A percentile compares a stretch with the other conserved stretches of the same genome.
Evolutionary conservation across 2,113 vertebrate species (phyloP).

Genomic region (Delphinapterus leucas): DNA sequence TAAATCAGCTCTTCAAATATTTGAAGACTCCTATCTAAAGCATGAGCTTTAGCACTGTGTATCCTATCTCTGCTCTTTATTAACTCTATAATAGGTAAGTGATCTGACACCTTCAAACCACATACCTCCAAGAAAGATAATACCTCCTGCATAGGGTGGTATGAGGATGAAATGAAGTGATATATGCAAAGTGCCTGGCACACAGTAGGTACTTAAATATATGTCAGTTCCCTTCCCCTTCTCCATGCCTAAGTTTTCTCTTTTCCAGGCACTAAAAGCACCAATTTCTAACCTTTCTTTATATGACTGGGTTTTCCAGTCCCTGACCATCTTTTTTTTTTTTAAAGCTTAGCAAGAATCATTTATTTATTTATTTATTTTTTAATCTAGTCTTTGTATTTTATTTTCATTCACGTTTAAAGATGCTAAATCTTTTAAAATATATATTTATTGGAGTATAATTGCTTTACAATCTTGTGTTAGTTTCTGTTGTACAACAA

Average conservation of each 20-base stretch:
- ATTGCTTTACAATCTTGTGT: no score
- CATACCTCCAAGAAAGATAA: neutral
- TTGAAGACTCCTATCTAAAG: constrained; percentile 4
- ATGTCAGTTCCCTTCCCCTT: neutral
- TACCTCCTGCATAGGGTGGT: neutral
- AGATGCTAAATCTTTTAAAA: no score
- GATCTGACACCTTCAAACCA: neutral
- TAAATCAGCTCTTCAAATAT: constrained; percentile 39
- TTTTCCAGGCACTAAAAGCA: neutral
- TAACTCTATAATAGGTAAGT: constrained; percentile 11
- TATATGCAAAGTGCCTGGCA: neutral
- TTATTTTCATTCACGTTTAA: no score
- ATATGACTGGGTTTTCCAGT: neutral
- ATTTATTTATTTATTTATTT: no score
- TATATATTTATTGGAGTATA: no score
- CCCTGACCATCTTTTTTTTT: neutral
- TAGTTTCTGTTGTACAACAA: no score
- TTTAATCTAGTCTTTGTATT: no score
- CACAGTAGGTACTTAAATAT: constrained; percentile 22
- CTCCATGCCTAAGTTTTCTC: neutral
- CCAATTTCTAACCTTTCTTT: neutral
- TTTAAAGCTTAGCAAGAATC: no score
- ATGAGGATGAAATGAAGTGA: neutral
- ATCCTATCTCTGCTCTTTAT: neutral
- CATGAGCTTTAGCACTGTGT: neutral